Conservation (phyloP, 1,140 invertebrate species). For the Formica exsecta region DNA sequence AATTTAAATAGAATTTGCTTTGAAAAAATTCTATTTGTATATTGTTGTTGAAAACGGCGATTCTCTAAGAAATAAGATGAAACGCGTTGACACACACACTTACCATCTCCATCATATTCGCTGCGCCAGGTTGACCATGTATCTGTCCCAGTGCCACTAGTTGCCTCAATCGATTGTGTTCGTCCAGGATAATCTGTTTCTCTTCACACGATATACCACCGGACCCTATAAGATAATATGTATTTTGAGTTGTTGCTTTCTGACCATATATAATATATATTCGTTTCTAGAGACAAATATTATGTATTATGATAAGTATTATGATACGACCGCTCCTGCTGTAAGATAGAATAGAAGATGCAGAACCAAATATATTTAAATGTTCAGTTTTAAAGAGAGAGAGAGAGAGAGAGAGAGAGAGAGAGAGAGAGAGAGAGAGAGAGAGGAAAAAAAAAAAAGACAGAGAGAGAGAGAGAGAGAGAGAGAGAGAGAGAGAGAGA, state of each 20-base stretch:
- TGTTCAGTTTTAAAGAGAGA: background rate
- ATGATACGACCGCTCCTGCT: background rate
- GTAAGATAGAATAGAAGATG: background rate
- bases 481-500: too few species aligned
- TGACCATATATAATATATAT: background rate
- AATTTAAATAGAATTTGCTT: too few species aligned
- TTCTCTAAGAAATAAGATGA: background rate
- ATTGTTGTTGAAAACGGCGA: too few species aligned
- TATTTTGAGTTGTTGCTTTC: constrained; percentile 10
- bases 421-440: too few species aligned
- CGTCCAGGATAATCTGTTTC: constrained; percentile 91
- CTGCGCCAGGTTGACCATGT: constrained; percentile 91
- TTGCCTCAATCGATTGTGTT: constrained; percentile 93
- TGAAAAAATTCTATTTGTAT: too few species aligned
- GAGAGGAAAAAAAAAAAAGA: too few species aligned
- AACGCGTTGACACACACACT: constrained; percentile 38
- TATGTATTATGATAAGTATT: background rate
- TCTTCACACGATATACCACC: constrained; percentile 90
- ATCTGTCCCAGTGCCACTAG: constrained; percentile 93
- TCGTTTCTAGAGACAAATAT: background rate
- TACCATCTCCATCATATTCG: constrained; percentile 94
- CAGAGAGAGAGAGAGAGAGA: too few species aligned
- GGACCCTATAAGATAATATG: constrained; percentile 86
- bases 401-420: too few species aligned
- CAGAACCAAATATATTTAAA: background rate